Conservation (phyloP, 1,140 invertebrate genomes). For the Atta texana region DNA sequence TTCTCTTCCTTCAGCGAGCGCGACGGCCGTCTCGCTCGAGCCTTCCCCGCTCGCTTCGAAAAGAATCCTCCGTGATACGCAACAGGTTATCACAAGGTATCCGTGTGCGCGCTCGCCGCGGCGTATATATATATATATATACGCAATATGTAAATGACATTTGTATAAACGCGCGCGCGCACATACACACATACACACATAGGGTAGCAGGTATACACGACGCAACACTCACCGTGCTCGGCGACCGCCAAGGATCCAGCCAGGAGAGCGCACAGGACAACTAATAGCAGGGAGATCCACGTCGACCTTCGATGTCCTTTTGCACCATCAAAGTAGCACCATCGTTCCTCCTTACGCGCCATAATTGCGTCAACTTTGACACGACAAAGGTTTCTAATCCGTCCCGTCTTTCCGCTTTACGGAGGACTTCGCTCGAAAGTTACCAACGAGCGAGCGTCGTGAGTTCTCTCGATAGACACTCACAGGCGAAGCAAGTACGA, state of each 20-base stretch:
- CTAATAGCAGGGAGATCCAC: slow-evolving; percentile 69
- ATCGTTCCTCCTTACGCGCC: slow-evolving; percentile 70
- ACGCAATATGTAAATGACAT: slow-evolving; percentile 14
- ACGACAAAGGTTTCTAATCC: neutral
- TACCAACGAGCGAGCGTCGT: neutral
- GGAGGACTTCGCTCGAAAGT: neutral
- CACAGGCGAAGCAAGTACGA: neutral
- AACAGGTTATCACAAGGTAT: slow-evolving; percentile 60
- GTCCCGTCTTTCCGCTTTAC: neutral
- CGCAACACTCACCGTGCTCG: slow-evolving; percentile 70
- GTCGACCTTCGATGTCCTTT: slow-evolving; percentile 67
- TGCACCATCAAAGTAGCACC: slow-evolving; percentile 72
- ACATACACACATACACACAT: no score
- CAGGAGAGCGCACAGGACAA: slow-evolving; percentile 63
- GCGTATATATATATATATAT: neutral
- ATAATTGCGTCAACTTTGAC: slow-evolving; percentile 31
- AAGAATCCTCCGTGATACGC: slow-evolving; percentile 58
- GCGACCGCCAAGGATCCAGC: slow-evolving; percentile 58
- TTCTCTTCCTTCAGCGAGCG: neutral
- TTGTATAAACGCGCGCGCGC: neutral
- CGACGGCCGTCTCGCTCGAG: neutral
- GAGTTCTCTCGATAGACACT: neutral
- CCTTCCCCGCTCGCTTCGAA: slow-evolving; percentile 3
- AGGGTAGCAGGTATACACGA: neutral
- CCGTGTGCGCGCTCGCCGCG: slow-evolving; percentile 5